Evolutionary conservation across 1,140 invertebrate genomes (phyloP).

Genomic region (Cydia fagiglandana): DNA sequence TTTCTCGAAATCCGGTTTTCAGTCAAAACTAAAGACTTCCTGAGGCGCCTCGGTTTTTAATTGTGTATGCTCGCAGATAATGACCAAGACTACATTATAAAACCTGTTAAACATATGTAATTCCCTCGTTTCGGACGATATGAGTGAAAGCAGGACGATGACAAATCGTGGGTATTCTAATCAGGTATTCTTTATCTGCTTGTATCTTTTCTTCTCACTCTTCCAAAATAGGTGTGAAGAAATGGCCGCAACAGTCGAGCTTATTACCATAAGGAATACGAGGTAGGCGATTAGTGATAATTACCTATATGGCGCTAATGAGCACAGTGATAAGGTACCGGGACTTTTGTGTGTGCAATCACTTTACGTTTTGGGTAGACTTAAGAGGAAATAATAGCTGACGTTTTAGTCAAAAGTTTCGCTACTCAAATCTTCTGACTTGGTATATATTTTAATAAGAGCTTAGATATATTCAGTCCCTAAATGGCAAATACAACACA

Average conservation of each 20-base stretch:
- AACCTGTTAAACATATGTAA: conserved; percentile 11
- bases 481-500: background rate
- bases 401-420: no score
- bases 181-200: background rate
- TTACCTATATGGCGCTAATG: conserved; percentile 46
- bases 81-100: conserved; percentile 3
- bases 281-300: conserved; percentile 46
- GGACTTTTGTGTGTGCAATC: conserved; percentile 33
- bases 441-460: no score
- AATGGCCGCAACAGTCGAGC: background rate
- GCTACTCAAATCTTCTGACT: no score
- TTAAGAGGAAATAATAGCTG: background rate
- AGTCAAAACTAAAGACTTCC: conserved; percentile 28
- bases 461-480: background rate
- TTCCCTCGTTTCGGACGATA: conserved; percentile 8
- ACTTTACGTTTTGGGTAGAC: background rate
- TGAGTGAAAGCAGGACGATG: conserved; percentile 13
- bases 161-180: conserved; percentile 17
- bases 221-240: conserved; percentile 15
- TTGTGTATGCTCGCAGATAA: conserved; percentile 20
- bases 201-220: background rate
- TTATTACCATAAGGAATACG: conserved; percentile 38
- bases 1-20: conserved; percentile 10
- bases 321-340: conserved; percentile 45
- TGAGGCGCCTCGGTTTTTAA: conserved; percentile 21